Evolutionary conservation across 2,888 invertebrate genomes (phyloP), one percentile per base, ranked within the genome.

Genomic region (Cerceris ruficornis): DNA sequence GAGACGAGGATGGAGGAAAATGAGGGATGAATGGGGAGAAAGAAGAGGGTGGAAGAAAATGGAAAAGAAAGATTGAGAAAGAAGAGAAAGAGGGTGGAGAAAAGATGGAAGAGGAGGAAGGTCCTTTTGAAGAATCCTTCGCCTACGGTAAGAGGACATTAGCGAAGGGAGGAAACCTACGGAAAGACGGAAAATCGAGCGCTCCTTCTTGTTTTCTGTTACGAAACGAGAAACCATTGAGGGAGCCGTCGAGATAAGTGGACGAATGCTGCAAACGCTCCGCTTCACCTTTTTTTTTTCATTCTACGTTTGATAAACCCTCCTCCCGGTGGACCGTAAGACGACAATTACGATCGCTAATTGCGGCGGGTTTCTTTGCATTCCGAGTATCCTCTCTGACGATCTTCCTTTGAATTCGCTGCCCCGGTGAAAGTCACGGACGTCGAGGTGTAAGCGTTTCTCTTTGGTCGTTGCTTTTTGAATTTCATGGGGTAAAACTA

Each of bases 181-280:
- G 39, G 41, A 52, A 42, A 52, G 7, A 52, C 52, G n/a, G 52
- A 28, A 17, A 69, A 46, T 42, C 58, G 64, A 58, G 39, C 6
- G n/a, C 7, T n/a, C 14, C 9, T 6, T 11, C 43, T 15, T 14
- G 57, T 39, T 61, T 61, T 67, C 73, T 62, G 68, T 57, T 62
- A 60, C 75, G 59, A 69, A 75, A 77, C 75, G 77, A 75, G 75
- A 77, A 64, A 75, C 66, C 60, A 66, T 75, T 52, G 66, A 66
- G 42, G 61, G 57, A 15, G 66, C 49, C 39, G 64, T 11, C 54
- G 41, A 69, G 52, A 75, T 77, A 75, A 77, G 75, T 58, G 69
- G 58, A 76, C 73, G 73, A 73, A 59, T 52, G 52, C 54, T 59
- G 46, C 9, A 43, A 62, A 28, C 52, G 14, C 54, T 42, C 17